Evolutionary conservation across 2,797 vertebrate genomes (phyloP).

Genomic region (Halcyon smyrnensis): DNA sequence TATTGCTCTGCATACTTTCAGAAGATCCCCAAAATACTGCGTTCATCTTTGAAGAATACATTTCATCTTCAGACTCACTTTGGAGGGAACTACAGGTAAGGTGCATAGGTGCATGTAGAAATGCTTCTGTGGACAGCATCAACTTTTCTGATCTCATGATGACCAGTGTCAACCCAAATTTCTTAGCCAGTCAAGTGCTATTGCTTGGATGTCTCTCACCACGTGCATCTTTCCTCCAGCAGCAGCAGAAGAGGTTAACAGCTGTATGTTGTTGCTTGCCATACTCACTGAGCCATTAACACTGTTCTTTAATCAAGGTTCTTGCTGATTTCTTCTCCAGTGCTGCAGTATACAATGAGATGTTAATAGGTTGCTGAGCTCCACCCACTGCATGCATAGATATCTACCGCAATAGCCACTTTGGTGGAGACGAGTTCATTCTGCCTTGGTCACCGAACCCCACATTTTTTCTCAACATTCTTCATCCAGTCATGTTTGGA

Average conservation of each 20-base stretch:
- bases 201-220: not conserved
- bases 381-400: too few relatives aligned
- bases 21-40: not conserved
- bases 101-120: not conserved
- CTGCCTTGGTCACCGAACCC: not conserved
- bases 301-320: not conserved
- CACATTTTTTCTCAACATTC: fast-evolving
- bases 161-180: fast-evolving
- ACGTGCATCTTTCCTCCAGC: not conserved
- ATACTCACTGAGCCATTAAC: not conserved
- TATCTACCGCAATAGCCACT: not conserved
- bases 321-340: not conserved
- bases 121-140: not conserved
- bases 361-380: not conserved
- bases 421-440: not conserved
- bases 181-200: not conserved
- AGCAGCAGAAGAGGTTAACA: not conserved
- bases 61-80: not conserved
- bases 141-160: not conserved
- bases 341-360: not conserved
- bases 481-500: not conserved
- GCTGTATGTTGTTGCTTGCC: not conserved
- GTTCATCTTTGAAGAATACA: not conserved
- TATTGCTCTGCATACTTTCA: not conserved
- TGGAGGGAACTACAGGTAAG: not conserved